Percentiles rank a stretch among this genome's conserved stretches.
These are phyloP conservation scores for Barnardius zonarius DNA, from an alignment of 2,113 vertebrate genomes.

Conservation along the genomic window DNA sequence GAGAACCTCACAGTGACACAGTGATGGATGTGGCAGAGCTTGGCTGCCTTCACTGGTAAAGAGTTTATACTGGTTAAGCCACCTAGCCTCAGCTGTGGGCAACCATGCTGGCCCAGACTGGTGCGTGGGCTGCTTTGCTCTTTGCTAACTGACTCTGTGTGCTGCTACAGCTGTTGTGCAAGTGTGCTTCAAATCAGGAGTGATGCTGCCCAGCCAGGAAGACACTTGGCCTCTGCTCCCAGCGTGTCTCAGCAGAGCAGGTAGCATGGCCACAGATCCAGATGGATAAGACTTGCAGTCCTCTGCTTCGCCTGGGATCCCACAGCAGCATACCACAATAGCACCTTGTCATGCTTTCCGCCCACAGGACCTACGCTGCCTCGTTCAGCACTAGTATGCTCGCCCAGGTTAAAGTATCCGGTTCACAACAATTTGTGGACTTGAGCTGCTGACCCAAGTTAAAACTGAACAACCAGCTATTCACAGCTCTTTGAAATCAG, in stretches of 20 bases:
- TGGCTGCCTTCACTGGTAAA: not conserved
- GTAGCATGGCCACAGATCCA: not conserved
- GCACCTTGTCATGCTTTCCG: fast-evolving
- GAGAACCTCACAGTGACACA: not conserved
- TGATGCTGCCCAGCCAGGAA: fast-evolving
- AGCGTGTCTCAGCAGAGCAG: fast-evolving
- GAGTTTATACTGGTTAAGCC: not conserved
- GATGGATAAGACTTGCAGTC: not conserved
- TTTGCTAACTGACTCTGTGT: not conserved
- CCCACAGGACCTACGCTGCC: not conserved
- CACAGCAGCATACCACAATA: fast-evolving
- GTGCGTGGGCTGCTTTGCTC: not conserved
- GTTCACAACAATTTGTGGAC: not conserved
- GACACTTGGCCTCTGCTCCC: not conserved
- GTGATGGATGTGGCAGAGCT: not conserved
- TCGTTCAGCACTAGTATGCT: fast-evolving
- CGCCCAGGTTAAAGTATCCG: not conserved
- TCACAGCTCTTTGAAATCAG: not conserved
- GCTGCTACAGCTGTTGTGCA: not conserved
- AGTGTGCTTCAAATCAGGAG: not conserved
- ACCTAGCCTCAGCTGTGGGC: not conserved
- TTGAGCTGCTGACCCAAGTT: not conserved
- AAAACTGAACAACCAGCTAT: not conserved
- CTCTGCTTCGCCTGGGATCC: not conserved
- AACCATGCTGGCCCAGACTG: not conserved